Evolutionary conservation across 2,113 vertebrate species (phyloP).

Genomic region (Suricata suricatta): DNA sequence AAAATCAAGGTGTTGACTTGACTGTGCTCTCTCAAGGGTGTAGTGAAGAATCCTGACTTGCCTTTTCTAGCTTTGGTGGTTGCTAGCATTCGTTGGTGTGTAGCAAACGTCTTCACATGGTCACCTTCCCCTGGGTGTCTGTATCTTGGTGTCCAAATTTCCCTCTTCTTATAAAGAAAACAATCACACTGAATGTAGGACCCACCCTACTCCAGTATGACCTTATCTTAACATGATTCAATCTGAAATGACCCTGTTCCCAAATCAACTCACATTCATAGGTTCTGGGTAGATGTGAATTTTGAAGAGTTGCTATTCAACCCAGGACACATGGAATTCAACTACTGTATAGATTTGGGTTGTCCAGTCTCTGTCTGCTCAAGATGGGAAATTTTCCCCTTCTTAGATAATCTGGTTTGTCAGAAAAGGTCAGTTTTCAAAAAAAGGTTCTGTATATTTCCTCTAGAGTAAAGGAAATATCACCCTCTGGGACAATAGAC

Average conservation of each 20-base stretch:
- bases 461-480: not conserved
- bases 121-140: not conserved
- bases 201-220: not conserved
- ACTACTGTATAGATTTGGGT: too few relatives aligned
- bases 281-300: not conserved
- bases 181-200: not conserved
- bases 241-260: not conserved
- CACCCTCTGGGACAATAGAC: not conserved
- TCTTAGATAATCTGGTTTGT: not conserved
- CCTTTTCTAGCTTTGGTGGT: not conserved
- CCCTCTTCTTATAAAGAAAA: not conserved
- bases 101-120: not conserved
- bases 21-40: too few relatives aligned
- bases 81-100: not conserved
- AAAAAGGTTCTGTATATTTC: not conserved
- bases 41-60: not conserved
- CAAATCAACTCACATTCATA: not conserved
- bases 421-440: not conserved
- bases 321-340: not conserved
- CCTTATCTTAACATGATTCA: not conserved
- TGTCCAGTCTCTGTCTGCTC: not conserved
- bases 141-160: not conserved
- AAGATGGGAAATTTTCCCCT: not conserved
- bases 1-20: not conserved
- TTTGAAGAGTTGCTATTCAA: not conserved